Percentiles rank a stretch among this genome's conserved stretches.
These are phyloP conservation scores for Caenorhabditis inopinata DNA, from an alignment of 1,140 invertebrate genomes.

Conservation along the genomic window DNA sequence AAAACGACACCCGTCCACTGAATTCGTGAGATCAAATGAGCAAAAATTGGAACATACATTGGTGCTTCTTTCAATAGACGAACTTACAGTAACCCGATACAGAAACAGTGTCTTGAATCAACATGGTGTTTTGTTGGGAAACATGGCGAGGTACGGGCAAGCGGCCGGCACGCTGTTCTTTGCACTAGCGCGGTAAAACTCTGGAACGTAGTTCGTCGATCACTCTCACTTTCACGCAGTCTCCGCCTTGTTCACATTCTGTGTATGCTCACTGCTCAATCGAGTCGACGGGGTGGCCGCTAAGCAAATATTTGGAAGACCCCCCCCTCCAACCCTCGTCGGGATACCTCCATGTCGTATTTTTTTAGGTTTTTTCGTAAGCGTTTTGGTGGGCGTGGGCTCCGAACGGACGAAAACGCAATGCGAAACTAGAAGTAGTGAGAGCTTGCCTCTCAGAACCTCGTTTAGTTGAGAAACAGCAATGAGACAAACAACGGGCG, in stretches of 20 bases:
- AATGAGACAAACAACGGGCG: too few species aligned
- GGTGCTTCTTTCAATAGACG: background rate
- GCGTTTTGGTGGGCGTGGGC: background rate
- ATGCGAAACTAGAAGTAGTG: background rate
- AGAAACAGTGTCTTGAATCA: too few species aligned
- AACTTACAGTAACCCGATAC: conserved; percentile 25
- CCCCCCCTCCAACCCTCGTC: too few species aligned
- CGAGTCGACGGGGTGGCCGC: conserved; percentile 4
- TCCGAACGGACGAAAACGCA: too few species aligned
- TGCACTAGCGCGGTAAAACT: background rate
- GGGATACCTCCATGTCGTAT: conserved; percentile 19
- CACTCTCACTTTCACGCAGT: conserved; percentile 17
- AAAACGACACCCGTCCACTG: too few species aligned
- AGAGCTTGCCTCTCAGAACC: too few species aligned
- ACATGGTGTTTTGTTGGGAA: too few species aligned
- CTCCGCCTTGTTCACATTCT: background rate
- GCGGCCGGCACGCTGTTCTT: too few species aligned
- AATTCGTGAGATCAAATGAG: background rate
- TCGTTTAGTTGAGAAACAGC: too few species aligned
- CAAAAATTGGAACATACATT: background rate
- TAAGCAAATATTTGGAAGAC: conserved; percentile 2
- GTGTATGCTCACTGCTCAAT: background rate
- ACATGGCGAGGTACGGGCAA: too few species aligned
- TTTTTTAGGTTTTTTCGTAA: background rate
- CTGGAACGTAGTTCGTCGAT: conserved; percentile 17